Conservation (phyloP, 2,113 vertebrate genomes). For the Sorex fumeus region DNA sequence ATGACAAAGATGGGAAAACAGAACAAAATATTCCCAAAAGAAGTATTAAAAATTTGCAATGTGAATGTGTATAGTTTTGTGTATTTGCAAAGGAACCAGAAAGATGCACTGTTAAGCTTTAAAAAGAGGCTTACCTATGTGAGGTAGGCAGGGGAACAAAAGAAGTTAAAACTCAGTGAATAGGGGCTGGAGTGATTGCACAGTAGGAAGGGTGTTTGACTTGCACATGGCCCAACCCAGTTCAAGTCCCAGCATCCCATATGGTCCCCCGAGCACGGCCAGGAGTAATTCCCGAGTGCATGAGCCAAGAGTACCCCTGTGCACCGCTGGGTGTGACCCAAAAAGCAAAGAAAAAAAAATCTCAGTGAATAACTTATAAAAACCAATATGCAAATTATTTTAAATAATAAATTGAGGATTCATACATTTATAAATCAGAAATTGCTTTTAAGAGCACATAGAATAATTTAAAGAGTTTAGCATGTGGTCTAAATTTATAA, state of each 20-base stretch:
- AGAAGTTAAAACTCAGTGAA: background rate
- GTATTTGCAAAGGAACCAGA: constrained; percentile 39
- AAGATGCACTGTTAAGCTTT: background rate
- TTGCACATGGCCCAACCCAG: too few species aligned
- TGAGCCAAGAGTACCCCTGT: too few species aligned
- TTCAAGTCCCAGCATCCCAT: too few species aligned
- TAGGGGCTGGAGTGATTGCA: too few species aligned
- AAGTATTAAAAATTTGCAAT: background rate
- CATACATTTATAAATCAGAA: background rate
- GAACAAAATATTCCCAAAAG: too few species aligned
- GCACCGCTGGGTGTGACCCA: too few species aligned
- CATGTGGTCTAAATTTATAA: background rate
- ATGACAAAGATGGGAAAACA: too few species aligned
- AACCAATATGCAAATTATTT: constrained; percentile 51
- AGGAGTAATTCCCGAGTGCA: too few species aligned
- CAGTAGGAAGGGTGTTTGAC: too few species aligned
- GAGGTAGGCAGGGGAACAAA: background rate
- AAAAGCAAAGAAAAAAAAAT: background rate
- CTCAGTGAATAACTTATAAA: constrained; percentile 18
- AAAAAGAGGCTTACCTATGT: background rate
- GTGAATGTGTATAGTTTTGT: background rate
- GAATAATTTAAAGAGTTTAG: constrained; percentile 37
- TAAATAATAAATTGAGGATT: constrained; percentile 29
- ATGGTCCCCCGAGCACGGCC: too few species aligned
- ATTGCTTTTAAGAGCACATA: constrained; percentile 12